phyloP scores from a whole-genome alignment of 2,113 vertebrate genomes.

The Odontesthes bonariensis region DNA sequence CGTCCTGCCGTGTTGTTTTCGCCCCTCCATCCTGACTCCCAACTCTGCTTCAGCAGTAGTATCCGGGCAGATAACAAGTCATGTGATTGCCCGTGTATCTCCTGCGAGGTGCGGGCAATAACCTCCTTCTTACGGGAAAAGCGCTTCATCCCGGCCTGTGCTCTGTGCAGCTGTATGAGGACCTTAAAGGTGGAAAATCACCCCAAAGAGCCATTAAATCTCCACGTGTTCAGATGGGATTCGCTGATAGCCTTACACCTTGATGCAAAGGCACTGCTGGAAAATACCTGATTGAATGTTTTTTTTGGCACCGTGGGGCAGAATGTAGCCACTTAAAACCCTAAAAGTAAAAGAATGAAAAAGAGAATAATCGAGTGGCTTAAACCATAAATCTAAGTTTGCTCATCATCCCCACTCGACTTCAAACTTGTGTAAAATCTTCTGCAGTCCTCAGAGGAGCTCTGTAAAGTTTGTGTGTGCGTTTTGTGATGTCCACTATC shows the following conservation, averaged over 20 bases:
- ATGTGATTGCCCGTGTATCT: constrained; percentile 58
- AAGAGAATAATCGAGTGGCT: neutral
- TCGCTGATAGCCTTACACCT: neutral
- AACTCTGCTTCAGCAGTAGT: constrained; percentile 47
- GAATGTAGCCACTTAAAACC: neutral
- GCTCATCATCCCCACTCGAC: neutral
- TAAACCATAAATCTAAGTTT: neutral
- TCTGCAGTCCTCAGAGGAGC: neutral
- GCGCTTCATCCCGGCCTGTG: neutral
- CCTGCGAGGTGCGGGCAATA: constrained; percentile 35
- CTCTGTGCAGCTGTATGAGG: neutral
- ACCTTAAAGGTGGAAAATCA: neutral
- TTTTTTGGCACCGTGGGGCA: neutral
- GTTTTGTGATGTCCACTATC: neutral
- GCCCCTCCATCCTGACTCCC: constrained; percentile 47
- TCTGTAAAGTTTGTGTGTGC: neutral
- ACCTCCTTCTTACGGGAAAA: constrained; percentile 48
- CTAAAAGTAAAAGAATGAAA: neutral
- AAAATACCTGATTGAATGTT: neutral
- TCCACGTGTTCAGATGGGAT: neutral
- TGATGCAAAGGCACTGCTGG: neutral
- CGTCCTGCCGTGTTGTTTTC: constrained; percentile 55
- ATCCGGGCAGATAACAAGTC: constrained; percentile 77
- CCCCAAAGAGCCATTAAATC: neutral
- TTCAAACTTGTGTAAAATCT: neutral